phyloP scores from a whole-genome alignment of 2,113 vertebrate genomes.

The Proterorhinus semilunaris region DNA sequence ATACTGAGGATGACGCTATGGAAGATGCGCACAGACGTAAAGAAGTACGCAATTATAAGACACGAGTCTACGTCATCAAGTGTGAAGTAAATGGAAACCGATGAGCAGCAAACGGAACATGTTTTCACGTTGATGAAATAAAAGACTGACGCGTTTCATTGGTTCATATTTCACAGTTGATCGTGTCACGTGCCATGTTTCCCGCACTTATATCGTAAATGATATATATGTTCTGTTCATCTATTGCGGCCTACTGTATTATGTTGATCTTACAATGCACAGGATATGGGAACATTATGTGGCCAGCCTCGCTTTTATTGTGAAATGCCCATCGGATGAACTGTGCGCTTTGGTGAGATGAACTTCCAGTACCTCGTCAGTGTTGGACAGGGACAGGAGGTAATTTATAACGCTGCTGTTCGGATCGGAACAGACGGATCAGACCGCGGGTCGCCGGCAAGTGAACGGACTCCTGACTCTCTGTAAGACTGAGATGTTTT shows the following conservation, averaged over 20 bases:
- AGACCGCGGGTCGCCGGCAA: constrained; percentile 31
- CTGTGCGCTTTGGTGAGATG: background rate
- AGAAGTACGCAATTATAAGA: constrained; percentile 67
- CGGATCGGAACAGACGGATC: constrained; percentile 38
- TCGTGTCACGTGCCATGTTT: too few relatives aligned
- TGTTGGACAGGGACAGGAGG: constrained; percentile 63
- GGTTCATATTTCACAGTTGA: too few relatives aligned
- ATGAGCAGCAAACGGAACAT: background rate
- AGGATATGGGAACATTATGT: background rate
- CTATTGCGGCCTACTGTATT: background rate
- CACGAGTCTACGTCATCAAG: constrained; percentile 50
- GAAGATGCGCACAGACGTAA: constrained; percentile 69
- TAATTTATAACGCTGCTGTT: constrained; percentile 57
- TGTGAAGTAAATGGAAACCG: constrained; percentile 9
- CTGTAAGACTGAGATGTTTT: constrained; percentile 26
- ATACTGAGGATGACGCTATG: constrained; percentile 68
- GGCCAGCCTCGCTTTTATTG: constrained; percentile 19
- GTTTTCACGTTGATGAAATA: background rate
- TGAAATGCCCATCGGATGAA: constrained; percentile 25
- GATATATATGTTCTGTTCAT: too few relatives aligned
- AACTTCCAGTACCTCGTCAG: constrained; percentile 53
- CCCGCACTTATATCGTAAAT: background rate
- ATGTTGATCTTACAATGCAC: too few relatives aligned
- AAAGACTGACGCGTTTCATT: background rate
- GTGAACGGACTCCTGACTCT: background rate